Evolutionary conservation across 2,888 invertebrate species (phyloP).

Genomic region (Acleris holmiana): DNA sequence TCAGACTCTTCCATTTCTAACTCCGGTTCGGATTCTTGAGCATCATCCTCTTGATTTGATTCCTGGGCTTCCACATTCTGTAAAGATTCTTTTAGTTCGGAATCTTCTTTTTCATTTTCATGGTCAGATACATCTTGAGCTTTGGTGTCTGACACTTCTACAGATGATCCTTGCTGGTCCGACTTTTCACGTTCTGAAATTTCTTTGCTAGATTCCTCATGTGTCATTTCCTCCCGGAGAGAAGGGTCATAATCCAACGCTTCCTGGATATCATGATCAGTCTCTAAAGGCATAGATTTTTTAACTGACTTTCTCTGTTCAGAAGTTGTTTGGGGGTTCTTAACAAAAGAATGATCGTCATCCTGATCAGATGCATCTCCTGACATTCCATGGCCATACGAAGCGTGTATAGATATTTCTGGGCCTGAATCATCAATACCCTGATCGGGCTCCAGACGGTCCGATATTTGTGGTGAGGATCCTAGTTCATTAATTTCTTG

Average conservation of each 20-base stretch:
- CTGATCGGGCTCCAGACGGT: slow-evolving; percentile 5
- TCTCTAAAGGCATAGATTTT: neutral
- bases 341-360: neutral
- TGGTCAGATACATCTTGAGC: slow-evolving; percentile 1
- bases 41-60: slow-evolving; percentile 18
- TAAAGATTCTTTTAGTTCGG: slow-evolving; percentile 31
- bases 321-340: too few relatives aligned
- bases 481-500: slow-evolving; percentile 5
- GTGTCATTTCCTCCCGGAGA: slow-evolving; percentile 1
- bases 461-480: slow-evolving; percentile 3
- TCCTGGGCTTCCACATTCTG: slow-evolving; percentile 23
- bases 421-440: slow-evolving; percentile 19
- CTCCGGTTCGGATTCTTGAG: slow-evolving; percentile 15
- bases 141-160: neutral
- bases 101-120: slow-evolving; percentile 25
- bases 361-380: slow-evolving; percentile 10
- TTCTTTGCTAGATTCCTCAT: neutral
- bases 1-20: slow-evolving; percentile 22
- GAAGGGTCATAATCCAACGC: slow-evolving; percentile 30
- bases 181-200: neutral
- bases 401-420: slow-evolving; percentile 27
- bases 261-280: slow-evolving; percentile 23
- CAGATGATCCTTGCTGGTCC: neutral
- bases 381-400: slow-evolving; percentile 31
- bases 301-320: too few relatives aligned